Base-by-base conservation (phyloP, 2,797 vertebrate species). In the Adelosebastes latens region DNA sequence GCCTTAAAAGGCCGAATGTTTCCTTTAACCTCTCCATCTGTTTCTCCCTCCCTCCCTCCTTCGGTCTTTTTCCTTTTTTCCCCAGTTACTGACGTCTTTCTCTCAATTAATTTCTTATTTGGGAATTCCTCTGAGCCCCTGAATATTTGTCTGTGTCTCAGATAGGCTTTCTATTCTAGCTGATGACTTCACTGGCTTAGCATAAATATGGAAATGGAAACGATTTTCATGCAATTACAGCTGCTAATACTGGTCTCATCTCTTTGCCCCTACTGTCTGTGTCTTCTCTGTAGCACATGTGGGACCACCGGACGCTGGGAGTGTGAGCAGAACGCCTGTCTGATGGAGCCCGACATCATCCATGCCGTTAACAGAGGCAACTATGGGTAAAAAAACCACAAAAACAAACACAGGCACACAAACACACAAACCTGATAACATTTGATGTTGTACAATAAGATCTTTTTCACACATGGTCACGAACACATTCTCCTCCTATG, bases 281-380 rank as follows among this genome's bases (percentile, higher is more conserved):
- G 56, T 81, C n/a, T 55, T 36, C 71, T 72, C 10, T 62, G 20
- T 85, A 99, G 98, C 82, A 98, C 98, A 16, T 99, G 98, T 68
- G 86, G 94, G 52, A 86, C 93, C 0, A 79, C 91, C 0, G 97
- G 97, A 6, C 95, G 89, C 67, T 99, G 98, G 98, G 95, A 96
- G 18, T 99, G 98, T 63, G 98, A 99, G 92, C 95, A 97, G 89
- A 91, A 96, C 0, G 92, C 96, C 27, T 99, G 98, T 84, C 95
- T 99, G 70, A 97, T 99, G 65, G 97, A 98, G 0, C 49, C 73
- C 2, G 96, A 97, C 70, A 94, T 97, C 82, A 98, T 99, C 49
- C 89, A 96, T 0, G 88, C 94, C 2, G 22, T 99, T 89, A 99
- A 99, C 95, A 89, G 89, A 65, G 97, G 97, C 64, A 90, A 91